phyloP scores from a whole-genome alignment of 1,140 invertebrate genomes.

The Geopemphigus sp. region DNA sequence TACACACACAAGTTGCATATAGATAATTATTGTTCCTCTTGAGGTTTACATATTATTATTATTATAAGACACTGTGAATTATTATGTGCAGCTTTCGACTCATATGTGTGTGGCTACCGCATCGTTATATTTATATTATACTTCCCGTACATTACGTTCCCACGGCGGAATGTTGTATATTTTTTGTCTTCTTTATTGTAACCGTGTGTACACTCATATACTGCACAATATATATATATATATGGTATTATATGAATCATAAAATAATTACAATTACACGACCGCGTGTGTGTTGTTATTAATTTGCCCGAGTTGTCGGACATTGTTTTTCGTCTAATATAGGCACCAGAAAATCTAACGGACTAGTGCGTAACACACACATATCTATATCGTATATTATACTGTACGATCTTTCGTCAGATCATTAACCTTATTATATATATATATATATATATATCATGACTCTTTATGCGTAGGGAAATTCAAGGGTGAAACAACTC shows the following conservation, averaged over 20 bases:
- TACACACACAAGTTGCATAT: conserved; percentile 23
- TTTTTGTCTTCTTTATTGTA: conserved; percentile 30
- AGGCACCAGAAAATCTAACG: not conserved
- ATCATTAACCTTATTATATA: conserved; percentile 12
- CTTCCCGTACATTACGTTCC: conserved; percentile 40
- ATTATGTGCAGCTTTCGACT: conserved; percentile 28
- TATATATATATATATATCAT: not conserved
- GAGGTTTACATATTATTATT: not conserved
- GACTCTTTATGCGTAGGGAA: too few relatives aligned
- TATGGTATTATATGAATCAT: conserved; percentile 21
- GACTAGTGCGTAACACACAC: not conserved
- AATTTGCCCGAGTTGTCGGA: conserved; percentile 32
- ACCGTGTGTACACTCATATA: not conserved
- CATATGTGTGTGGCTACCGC: not conserved
- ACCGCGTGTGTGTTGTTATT: conserved; percentile 17
- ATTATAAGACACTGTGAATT: conserved; percentile 36
- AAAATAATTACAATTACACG: conserved; percentile 44
- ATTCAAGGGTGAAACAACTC: too few relatives aligned
- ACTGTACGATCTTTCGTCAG: not conserved
- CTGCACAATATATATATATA: not conserved
- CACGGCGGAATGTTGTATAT: conserved; percentile 12
- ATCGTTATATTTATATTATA: conserved; percentile 31
- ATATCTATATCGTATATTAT: not conserved
- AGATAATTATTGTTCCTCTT: conserved; percentile 6
- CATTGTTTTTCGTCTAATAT: conserved; percentile 10